Evolutionary conservation across 2,797 vertebrate genomes (phyloP).

Genomic region (Aulostomus chinensis): DNA sequence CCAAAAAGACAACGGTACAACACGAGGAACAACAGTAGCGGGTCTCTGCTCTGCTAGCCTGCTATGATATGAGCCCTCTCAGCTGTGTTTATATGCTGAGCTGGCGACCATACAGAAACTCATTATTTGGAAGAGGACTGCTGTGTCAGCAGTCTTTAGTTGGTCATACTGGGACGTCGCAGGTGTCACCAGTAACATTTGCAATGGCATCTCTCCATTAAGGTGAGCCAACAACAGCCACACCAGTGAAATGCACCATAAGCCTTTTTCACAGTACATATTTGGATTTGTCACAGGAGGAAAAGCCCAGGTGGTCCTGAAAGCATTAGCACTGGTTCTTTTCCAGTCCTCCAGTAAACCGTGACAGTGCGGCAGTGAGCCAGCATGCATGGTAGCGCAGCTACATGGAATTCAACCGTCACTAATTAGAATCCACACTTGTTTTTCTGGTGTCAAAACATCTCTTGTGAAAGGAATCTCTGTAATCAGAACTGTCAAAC

Average conservation of each 20-base stretch:
- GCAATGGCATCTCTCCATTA: slow-evolving; percentile 1
- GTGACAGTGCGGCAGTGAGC: not conserved
- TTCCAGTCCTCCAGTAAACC: not conserved
- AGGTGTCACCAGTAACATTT: slow-evolving; percentile 10
- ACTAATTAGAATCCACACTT: too few species aligned
- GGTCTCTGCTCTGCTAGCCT: too few species aligned
- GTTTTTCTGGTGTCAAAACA: too few species aligned
- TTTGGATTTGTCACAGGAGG: not conserved
- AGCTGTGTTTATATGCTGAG: too few species aligned
- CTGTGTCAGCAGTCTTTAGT: slow-evolving; percentile 6
- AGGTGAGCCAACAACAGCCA: slow-evolving; percentile 17
- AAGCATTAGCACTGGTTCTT: not conserved
- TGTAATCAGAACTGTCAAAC: too few species aligned
- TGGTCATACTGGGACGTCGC: slow-evolving; percentile 3
- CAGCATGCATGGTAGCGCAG: too few species aligned
- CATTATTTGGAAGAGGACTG: not conserved
- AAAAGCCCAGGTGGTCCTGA: not conserved
- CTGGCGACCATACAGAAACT: not conserved
- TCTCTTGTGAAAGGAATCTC: too few species aligned
- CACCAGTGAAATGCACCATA: slow-evolving; percentile 2
- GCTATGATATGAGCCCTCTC: too few species aligned
- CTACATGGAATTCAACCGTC: too few species aligned
- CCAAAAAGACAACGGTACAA: too few species aligned
- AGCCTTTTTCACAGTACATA: slow-evolving; percentile 8
- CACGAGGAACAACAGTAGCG: too few species aligned